Evolutionary conservation across 2,888 invertebrate genomes (phyloP).

Genomic region (Blomia tropicalis): DNA sequence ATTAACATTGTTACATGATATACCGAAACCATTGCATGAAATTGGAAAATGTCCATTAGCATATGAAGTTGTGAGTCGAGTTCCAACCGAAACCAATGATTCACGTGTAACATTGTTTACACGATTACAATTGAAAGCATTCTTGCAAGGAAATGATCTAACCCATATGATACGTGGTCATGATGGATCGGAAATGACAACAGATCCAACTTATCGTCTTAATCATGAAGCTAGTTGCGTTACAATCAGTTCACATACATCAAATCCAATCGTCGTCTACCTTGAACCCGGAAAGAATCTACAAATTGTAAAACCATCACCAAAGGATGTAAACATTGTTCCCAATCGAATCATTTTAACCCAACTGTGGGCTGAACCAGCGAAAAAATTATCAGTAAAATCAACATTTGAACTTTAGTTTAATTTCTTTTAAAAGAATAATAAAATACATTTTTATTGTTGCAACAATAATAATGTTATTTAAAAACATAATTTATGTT

Average conservation of each 20-base stretch:
- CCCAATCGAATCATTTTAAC: too few species aligned
- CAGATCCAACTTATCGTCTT: not conserved
- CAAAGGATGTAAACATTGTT: too few species aligned
- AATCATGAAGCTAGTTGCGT: not conserved
- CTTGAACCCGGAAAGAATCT: not conserved
- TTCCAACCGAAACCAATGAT: not conserved
- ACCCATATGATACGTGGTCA: not conserved
- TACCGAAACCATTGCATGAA: not conserved
- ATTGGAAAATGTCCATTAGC: too few species aligned
- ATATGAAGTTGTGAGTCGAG: too few species aligned
- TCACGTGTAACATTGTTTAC: not conserved
- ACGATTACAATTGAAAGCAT: not conserved
- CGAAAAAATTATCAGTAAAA: too few species aligned
- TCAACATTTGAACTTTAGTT: too few species aligned
- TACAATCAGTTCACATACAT: not conserved
- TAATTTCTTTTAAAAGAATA: too few species aligned
- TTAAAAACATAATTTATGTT: too few species aligned
- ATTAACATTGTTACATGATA: not conserved
- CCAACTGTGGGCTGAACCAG: too few species aligned
- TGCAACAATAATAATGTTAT: too few species aligned
- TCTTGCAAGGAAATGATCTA: not conserved
- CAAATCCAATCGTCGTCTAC: not conserved
- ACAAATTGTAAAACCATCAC: too few species aligned
- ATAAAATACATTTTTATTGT: too few species aligned
- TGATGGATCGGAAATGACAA: not conserved